Base-by-base conservation (phyloP, 2,113 vertebrate species). In the Cheilinus undulatus region DNA sequence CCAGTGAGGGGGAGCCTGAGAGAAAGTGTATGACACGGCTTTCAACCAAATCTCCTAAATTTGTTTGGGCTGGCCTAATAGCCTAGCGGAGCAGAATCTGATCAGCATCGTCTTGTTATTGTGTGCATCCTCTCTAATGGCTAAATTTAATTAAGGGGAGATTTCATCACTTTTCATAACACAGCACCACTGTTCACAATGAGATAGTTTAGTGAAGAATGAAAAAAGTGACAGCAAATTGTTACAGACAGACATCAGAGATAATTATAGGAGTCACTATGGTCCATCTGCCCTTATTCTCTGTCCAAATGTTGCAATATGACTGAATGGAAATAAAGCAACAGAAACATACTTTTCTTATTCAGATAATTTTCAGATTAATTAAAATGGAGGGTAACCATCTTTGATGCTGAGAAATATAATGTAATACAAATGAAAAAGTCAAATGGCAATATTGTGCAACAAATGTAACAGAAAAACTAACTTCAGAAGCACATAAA, bases 61-160 rank as follows among this genome's bases (percentile, higher is more conserved):
- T 75, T 85, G 83, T 92, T 86, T 84, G 87, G 87, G 86, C 81
- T 76, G 89, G 69, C 88, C 81, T 78, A 76, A 87, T 88, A 83
- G 82, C 83, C 82, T 76, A 91, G 91, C 77, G 89, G 91, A 87
- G 87, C 91, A 90, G 84, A 92, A 89, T 85, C 80, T 88, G 85
- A 92, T 92, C 76, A 71, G 74, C 84, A 89, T 86, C 77, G 79
- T 80, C 69, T 85, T 77, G 78, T 88, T 80, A 86, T 88, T 78
- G 77, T 65, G 88, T 27, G 40, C 78, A 69, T 77, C 73, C 56
- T 78, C 79, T 14, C 69, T 87, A 90, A 91, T 91, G 91, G 90
- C 86, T 75, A 79, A 86, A 81, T 86, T 89, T 88, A 90, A 90
- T 91, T 85, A 82, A 60, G 57, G 54, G 67, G 67, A 80, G 85